phyloP scores from a whole-genome alignment of 2,797 vertebrate genomes.

The Columba guinea region DNA sequence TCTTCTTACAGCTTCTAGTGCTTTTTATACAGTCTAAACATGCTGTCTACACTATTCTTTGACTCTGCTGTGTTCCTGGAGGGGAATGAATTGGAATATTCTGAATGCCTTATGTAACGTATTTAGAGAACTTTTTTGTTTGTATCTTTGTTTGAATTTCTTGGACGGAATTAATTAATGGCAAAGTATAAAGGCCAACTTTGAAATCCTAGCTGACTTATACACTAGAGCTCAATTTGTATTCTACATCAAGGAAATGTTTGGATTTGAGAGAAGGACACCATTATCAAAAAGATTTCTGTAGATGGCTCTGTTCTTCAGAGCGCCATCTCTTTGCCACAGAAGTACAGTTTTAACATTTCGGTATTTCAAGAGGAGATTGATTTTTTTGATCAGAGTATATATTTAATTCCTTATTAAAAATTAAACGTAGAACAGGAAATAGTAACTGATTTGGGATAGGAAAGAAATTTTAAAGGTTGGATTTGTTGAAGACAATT shows the following conservation, averaged over 20 bases:
- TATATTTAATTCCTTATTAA: slow-evolving; percentile 16
- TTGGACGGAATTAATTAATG: slow-evolving; percentile 68
- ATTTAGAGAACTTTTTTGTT: slow-evolving; percentile 71
- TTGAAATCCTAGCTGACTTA: slow-evolving; percentile 71
- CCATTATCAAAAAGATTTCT: slow-evolving; percentile 70
- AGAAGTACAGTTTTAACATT: slow-evolving; percentile 13
- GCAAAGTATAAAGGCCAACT: slow-evolving; percentile 64
- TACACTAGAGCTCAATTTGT: slow-evolving; percentile 67
- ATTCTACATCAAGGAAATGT: slow-evolving; percentile 65
- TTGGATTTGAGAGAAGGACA: slow-evolving; percentile 69
- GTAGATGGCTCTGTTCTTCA: slow-evolving; percentile 58
- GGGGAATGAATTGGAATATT: slow-evolving; percentile 65
- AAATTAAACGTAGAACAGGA: not conserved
- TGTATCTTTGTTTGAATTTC: slow-evolving; percentile 68
- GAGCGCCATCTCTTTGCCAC: not conserved
- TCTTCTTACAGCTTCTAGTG: slow-evolving; percentile 44
- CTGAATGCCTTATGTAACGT: slow-evolving; percentile 74
- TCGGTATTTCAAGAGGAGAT: slow-evolving; percentile 26
- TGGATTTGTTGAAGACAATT: not conserved
- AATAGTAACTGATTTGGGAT: not conserved
- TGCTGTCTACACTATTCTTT: slow-evolving; percentile 55
- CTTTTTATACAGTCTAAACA: slow-evolving; percentile 50
- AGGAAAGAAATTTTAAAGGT: not conserved
- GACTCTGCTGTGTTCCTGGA: slow-evolving; percentile 65
- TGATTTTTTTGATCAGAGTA: not conserved